phyloP scores from a whole-genome alignment of 2,888 invertebrate genomes.

The Apodemia zela region DNA sequence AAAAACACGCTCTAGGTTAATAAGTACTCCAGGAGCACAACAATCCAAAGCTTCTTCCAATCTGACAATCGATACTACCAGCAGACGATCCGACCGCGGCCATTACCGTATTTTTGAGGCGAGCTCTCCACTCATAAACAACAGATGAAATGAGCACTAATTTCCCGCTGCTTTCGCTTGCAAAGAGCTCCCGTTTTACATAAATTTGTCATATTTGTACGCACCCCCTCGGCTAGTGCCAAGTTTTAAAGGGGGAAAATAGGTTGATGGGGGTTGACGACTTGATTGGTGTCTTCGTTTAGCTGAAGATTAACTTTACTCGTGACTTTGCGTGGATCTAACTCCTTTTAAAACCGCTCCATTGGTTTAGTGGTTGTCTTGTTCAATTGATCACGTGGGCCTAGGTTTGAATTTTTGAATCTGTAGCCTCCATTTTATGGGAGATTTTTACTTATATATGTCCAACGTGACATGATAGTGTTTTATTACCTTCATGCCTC shows the following conservation, averaged over 20 bases:
- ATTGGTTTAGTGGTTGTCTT: too few species aligned
- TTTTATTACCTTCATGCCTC: too few species aligned
- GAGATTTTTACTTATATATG: too few species aligned
- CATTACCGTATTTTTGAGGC: slow-evolving; percentile 68
- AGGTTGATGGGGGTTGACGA: slow-evolving; percentile 36
- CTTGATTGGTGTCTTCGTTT: slow-evolving; percentile 28
- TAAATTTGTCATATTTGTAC: slow-evolving; percentile 79
- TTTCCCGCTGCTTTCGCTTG: slow-evolving; percentile 52
- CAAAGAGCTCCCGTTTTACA: slow-evolving; percentile 61
- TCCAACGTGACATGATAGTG: too few species aligned
- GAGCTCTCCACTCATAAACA: slow-evolving; percentile 65
- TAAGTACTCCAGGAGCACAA: slow-evolving; percentile 9
- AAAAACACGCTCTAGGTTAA: background rate
- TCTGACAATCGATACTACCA: slow-evolving; percentile 46
- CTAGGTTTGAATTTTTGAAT: background rate
- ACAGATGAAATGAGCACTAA: slow-evolving; percentile 71
- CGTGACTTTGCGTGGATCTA: background rate
- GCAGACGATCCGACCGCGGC: slow-evolving; percentile 46
- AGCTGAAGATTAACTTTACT: slow-evolving; percentile 11
- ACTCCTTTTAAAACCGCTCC: background rate
- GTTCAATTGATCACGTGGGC: too few species aligned
- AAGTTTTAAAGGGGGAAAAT: slow-evolving; percentile 50
- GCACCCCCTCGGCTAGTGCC: slow-evolving; percentile 50
- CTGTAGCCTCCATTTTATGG: background rate
- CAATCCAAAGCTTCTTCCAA: slow-evolving; percentile 32